Base-by-base conservation (phyloP, 2,113 vertebrate genomes). In the Calidris pugnax region DNA sequence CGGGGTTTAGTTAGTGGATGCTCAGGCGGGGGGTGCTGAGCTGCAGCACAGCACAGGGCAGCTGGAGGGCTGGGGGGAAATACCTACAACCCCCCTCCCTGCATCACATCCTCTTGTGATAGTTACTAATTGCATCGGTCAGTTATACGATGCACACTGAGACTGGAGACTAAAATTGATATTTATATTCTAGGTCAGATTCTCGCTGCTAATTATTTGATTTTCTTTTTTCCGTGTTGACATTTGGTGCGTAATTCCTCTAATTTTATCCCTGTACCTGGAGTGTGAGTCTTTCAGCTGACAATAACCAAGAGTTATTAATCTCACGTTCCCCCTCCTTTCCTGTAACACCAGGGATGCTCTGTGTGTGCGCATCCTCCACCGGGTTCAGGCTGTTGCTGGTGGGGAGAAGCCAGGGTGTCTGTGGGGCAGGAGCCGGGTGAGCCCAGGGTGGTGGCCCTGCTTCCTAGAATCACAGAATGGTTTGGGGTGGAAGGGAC, bases 141-240 rank as follows among this genome's bases (percentile, higher is more conserved):
- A 27, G 26, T 13, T 48, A 12, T 1, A 0, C 0, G 7, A 59
- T 48, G 48, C 17, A 45, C 12, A 57, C 7, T 0, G 57, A 53
- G 56, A 17, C 51, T 15, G 20, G 5, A 32, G 67, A 3, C 11
- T 43, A 10, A 48, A 72, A 50, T 0, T 14, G 17, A 15, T 28
- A 0, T 35, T 43, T 59, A 4, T 4, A 2, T 4, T 28, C 72
- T 5, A 18, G 51, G 48, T 50, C 12, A 9, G 53, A 33, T 41
- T 20, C 78, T 35, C 14, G 1, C 23, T 14, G 39, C 45, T 51
- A 41, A 17, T 21, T 14, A 9, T 24, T 45, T 30, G 17, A 8
- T 56, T 60, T 45, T n/a, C 51, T 53, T 77, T 35, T 7, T 27
- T 5, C 59, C 12, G 14, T 8, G 37, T 33, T n/a, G 28, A 12